Base-by-base conservation (phyloP, 2,113 vertebrate species). In the Rhipidura dahli region DNA sequence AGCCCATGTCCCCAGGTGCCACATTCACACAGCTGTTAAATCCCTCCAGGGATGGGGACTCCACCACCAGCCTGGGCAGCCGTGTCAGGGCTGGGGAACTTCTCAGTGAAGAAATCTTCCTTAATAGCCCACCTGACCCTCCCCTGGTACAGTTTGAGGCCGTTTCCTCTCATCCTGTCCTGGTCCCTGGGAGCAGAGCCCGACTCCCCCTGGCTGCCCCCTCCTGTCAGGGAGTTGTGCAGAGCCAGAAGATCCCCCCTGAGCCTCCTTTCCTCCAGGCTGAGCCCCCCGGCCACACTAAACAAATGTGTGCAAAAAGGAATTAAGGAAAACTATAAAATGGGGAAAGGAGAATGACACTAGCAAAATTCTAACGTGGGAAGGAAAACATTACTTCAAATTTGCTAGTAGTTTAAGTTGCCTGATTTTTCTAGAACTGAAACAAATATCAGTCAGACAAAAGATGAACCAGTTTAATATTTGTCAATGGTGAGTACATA, bases 191-290 rank as follows among this genome's bases (percentile, higher is more conserved):
- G 35, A 50, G 54, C 19, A 69, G 7, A 56, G 19, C 42, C 51
- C 0, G 2, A 19, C 10, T 2, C 10, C 17, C 1, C 6, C 26
- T 1, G 0, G 54, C 19, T 37, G 26, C 27, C 42, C 54, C 9
- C n/a, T 60, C n/a, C 56, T 76, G n/a, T 7, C 56, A 60, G 40
- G 42, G 27, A 31, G 8, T 7, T 75, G 42, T 59, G 42, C 26
- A 59, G 33, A 75, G 42, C 14, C 27, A 60, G 3, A 44, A 45
- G 27, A 27, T 13, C 11, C 20, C n/a, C 33, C 21, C 73, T 49
- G 21, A 60, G 27, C 44, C 44, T 39, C n/a, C 35, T 77, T 33
- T 50, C 2, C 28, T 40, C 73, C 57, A 61, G 73, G 28, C 28
- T 61, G 22, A 77, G 35, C 35, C 15, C 45, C 24, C 70, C 39